phyloP scores from a whole-genome alignment of 2,113 vertebrate genomes.

The Alethe castanea region DNA sequence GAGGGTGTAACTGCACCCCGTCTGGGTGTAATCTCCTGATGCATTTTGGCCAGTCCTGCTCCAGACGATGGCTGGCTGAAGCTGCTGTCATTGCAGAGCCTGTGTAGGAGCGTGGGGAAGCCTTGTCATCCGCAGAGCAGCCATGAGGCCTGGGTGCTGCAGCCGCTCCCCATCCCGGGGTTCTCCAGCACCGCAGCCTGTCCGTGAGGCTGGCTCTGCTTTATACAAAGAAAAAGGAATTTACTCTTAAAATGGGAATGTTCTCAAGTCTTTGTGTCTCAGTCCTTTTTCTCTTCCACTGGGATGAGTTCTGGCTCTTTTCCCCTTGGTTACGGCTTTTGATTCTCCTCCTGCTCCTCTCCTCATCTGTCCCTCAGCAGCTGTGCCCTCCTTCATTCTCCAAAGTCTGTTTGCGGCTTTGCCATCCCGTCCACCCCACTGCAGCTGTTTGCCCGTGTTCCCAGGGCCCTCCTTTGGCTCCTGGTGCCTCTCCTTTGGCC shows the following conservation, averaged over 20 bases:
- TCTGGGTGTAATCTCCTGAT: neutral
- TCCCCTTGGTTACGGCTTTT: neutral
- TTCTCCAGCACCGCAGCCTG: neutral
- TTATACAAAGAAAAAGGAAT: neutral
- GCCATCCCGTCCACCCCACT: neutral
- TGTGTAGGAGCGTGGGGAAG: neutral
- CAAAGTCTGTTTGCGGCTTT: neutral
- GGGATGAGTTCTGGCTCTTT: neutral
- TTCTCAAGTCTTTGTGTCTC: neutral
- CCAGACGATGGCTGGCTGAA: neutral
- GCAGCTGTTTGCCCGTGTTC: neutral
- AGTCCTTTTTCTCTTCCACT: neutral
- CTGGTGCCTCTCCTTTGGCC: rapidly evolving
- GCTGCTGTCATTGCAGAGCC: neutral
- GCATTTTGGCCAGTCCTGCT: neutral
- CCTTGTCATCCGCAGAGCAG: neutral
- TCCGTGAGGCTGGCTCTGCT: neutral
- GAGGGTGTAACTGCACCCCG: neutral
- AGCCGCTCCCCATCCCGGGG: rapidly evolving
- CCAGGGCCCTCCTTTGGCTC: neutral
- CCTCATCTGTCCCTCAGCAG: neutral
- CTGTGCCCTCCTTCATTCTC: neutral
- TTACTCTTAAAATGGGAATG: neutral
- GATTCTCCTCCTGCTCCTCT: neutral
- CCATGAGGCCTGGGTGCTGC: neutral